Base-by-base conservation (phyloP, 2,113 vertebrate genomes). In the Prolemur simus region DNA sequence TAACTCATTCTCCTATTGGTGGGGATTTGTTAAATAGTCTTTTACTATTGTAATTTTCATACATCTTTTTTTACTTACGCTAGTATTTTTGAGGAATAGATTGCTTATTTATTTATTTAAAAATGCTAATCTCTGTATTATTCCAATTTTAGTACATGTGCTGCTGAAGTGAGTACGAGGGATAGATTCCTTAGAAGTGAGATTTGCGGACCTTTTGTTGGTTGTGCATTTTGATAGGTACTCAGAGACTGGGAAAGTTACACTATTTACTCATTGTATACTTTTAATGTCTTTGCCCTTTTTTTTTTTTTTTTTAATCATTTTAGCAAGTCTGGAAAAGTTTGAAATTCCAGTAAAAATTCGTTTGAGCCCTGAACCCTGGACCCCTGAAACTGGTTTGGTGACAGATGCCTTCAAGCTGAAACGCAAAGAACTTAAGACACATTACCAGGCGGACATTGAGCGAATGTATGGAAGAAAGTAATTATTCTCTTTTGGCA, bases 401-500 rank as follows among this genome's bases (percentile, higher is more conserved):
- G 99, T 99, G 97, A 99, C 99, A 6, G 99, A 99, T 37, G 99
- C 99, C 0, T 99, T 99, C 99, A 99, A 99, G 97, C 98, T 99
- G 76, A 99, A 99, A 73, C 99, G 99, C 97, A 99, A 99, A 83
- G 99, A 99, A 98, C 99, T 99, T 8, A 99, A 99, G 21, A 99
- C 98, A 0, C 98, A 99, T 97, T 99, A 99, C 97, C 99, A 99
- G 93, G 98, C 94, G 17, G 99, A 99, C 98, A 99, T 99, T 20
- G 99, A 99, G 56, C 98, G 99, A 74, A 99, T 99, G 99, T 99
- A 99, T 3, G 99, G 99, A 0, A 98, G 98, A 73, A 99, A 99
- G 96, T 98, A 96, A 93, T 45, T 83, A 21, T 21, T 82, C 73
- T 83, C 42, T 86, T 87, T 21, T 94, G 84, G 93, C 88, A 64